Evolutionary conservation across 1,140 invertebrate species (phyloP), one percentile per base, ranked within the genome.

Genomic region (Chrysoperla carnea): DNA sequence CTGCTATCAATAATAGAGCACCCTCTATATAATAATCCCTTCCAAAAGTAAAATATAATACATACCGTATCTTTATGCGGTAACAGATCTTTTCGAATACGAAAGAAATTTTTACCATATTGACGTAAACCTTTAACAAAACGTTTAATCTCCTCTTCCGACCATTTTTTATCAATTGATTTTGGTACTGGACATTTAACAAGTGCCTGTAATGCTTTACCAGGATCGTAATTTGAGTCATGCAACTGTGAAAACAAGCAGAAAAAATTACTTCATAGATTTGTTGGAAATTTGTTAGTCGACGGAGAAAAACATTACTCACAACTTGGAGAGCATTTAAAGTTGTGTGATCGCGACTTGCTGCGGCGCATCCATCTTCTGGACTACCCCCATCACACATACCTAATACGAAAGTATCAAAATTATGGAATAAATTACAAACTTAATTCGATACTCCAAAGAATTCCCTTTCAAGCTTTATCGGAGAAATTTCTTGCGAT

Each of bases 31-130:
- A n/a, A n/a, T n/a, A n/a, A n/a, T n/a, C n/a, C n/a, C n/a, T n/a
- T n/a, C n/a, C n/a, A n/a, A n/a, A n/a, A n/a, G n/a, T n/a, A n/a
- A n/a, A n/a, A n/a, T 23, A 23, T 2, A 23, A 23, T 23, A 23
- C 5, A 23, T 69, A 84, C 81, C 53, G 92, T 96, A 56, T 95
- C 90, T 73, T 94, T 93, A 59, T 93, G 86, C 42, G 92, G 89
- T 47, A 98, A 69, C 41, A 97, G 70, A 64, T 98, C 93, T 66
- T 95, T 95, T 48, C 83, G 74, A 51, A 99, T 98, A 52, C 92
- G 83, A 62, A 94, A 95, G 67, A 99, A 99, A 68, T 99, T 98
- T 69, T 99, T 99, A 50, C 95, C 95, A 72, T 95, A 94, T 59
- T 93, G 89, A 45, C 92, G 73, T 43, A 99, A 74, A 50, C 95